Evolutionary conservation across 2,888 invertebrate species (phyloP), one percentile per base, ranked within the genome.

Genomic region (Rhaphigaster nebulosa): DNA sequence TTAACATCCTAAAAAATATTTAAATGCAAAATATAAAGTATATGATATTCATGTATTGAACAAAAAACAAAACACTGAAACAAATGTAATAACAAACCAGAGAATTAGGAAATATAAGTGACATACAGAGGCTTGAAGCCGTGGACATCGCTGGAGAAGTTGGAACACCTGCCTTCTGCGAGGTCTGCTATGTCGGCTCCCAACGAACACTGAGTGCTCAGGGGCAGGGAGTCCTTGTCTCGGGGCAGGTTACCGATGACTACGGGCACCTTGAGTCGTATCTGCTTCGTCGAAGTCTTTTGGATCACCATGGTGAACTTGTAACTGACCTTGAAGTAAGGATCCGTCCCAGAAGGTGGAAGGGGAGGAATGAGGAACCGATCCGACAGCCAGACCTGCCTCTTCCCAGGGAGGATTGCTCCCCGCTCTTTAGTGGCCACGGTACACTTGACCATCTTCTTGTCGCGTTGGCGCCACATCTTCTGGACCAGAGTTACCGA

Each of bases 371-470:
- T 60, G 18, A 54, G 60, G 41, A 90, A 87, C n/a, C 56, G 76
- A 23, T 90, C 90, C 20, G 90, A 76, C 8, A 90, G 87, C 90
- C 90, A 90, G 5, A 90, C 90, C 41, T 90, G 90, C 34, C 87
- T 54, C 76, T 90, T 90, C 4, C 84, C 84, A 1, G 90, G 90
- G 26, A 90, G 52, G 52, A 90, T 90, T 34, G 54, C 41, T 18
- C 90, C 90, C 0, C 90, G 50, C 80, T 90, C 90, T 26, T 84
- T 87, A 26, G 54, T 18, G 23, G n/a, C 56, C n/a, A 90, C 90
- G n/a, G 26, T 84, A 15, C 84, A 50, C 45, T 84, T 84, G 26
- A 84, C 23, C 3, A 50, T 13, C 45, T 84, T 84, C 84, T 84
- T 84, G 84, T 84, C 84, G 20, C 84, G 84, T n/a, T n/a, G 84